phyloP scores from a whole-genome alignment of 2,797 vertebrate species.

The Oreochromis mossambicus region DNA sequence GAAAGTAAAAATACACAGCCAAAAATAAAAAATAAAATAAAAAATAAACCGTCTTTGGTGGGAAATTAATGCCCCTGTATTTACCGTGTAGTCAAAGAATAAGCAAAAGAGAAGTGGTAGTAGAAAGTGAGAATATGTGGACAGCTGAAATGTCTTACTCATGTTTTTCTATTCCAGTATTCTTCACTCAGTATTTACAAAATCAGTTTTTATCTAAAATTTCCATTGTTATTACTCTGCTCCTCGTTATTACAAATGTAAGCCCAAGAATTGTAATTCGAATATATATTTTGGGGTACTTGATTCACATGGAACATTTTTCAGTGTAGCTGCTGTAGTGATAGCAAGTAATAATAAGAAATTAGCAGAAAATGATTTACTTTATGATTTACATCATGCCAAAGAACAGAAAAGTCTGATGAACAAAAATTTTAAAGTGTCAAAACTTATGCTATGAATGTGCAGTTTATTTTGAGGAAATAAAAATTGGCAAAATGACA shows the following conservation, averaged over 20 bases:
- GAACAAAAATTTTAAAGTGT: not conserved
- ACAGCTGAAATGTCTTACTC: not conserved
- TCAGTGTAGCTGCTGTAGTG: not conserved
- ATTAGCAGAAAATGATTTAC: not conserved
- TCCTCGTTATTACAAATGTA: not conserved
- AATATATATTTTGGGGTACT: not conserved
- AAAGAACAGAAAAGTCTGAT: not conserved
- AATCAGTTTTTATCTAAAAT: not conserved
- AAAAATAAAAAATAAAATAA: not conserved
- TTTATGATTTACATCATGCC: not conserved
- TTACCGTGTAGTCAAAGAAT: not conserved
- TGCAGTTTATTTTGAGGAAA: not conserved
- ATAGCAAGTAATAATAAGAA: not conserved
- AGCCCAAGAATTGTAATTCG: not conserved
- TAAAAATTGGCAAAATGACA: not conserved
- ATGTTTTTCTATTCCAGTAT: not conserved
- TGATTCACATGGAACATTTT: not conserved
- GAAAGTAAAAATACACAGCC: not conserved
- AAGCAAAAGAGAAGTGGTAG: not conserved
- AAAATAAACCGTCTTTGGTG: not conserved
- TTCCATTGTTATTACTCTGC: not conserved
- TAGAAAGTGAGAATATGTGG: not conserved
- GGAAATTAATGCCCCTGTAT: not conserved
- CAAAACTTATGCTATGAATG: not conserved
- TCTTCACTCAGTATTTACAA: not conserved